A percentile compares a stretch with the other conserved stretches of the same genome.
These are phyloP conservation scores for Delichon dasypus DNA, from an alignment of 2,797 vertebrate genomes.

Conservation along the genomic window DNA sequence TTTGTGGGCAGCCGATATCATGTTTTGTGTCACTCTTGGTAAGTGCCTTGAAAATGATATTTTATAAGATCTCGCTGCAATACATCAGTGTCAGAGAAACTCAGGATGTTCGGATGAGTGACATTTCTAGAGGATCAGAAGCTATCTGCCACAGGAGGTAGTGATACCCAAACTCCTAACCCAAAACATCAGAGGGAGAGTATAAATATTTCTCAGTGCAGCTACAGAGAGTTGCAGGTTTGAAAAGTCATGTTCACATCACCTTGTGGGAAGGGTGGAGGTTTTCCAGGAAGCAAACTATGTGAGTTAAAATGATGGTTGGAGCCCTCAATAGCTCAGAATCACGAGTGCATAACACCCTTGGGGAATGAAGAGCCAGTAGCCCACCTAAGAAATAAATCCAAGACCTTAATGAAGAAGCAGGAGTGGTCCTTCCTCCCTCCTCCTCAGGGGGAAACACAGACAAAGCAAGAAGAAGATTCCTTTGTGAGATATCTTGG, in stretches of 20 bases:
- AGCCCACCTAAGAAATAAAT: neutral
- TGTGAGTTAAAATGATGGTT: neutral
- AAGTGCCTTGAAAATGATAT: neutral
- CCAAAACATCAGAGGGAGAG: neutral
- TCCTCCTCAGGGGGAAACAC: neutral
- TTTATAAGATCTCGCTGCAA: neutral
- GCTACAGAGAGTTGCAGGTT: neutral
- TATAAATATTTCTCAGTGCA: neutral
- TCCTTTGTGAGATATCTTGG: neutral
- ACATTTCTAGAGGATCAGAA: neutral
- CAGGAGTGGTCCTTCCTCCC: neutral
- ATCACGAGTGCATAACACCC: fast-evolving
- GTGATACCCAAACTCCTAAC: neutral
- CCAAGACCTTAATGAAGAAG: neutral
- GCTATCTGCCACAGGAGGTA: neutral
- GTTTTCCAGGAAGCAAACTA: neutral
- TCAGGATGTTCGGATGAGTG: neutral
- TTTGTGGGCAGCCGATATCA: neutral
- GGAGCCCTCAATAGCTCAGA: neutral
- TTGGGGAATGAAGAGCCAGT: neutral
- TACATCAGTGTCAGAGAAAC: neutral
- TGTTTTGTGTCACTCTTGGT: neutral
- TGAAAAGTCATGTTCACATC: neutral
- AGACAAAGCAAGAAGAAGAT: neutral
- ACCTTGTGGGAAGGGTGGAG: neutral